Base-by-base conservation (phyloP, 2,888 invertebrate genomes). In the Amphimallon solstitiale region DNA sequence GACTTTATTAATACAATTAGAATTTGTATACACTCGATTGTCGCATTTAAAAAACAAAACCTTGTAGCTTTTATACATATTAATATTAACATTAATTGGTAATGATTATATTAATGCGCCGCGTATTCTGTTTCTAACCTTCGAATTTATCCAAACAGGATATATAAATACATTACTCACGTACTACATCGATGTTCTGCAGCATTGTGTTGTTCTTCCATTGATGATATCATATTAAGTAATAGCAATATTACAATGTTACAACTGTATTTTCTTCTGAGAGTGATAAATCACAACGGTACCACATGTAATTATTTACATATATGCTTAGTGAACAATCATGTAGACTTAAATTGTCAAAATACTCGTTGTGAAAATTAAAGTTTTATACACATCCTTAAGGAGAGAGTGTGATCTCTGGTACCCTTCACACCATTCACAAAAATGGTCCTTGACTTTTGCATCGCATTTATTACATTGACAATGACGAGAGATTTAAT, bases 141-240 rank as follows among this genome's bases (percentile, higher is more conserved):
- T 56, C 56, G 38, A 40, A 56, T 56, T 56, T 56, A 56, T 56
- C 56, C 23, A 56, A 56, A 40, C 56, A 56, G 56, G 56, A 56
- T 56, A 56, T 56, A 56, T 38, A 21, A 3, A 38, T 56, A 40
- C 38, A 37, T 52, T 52, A 49, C 29, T 52, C n/a, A n/a, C n/a
- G n/a, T n/a, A n/a, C 2, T 29, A 1, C 29, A 29, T 29, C n/a
- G n/a, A n/a, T n/a, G n/a, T n/a, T n/a, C n/a, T n/a, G 9, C 29
- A 7, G 29, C 9, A 29, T 29, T 29, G 29, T 29, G 56, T n/a
- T 38, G 56, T 56, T 40, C 40, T 56, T 56, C 40, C 40, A 56
- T 56, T 40, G 23, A 21, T 56, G 56, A 56, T 56, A 40, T 56
- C 56, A 56, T 43, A 14, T 56, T 56, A 40, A 40, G 14, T 56